phyloP scores from a whole-genome alignment of 2,888 invertebrate species.

The Serripes groenlandicus region DNA sequence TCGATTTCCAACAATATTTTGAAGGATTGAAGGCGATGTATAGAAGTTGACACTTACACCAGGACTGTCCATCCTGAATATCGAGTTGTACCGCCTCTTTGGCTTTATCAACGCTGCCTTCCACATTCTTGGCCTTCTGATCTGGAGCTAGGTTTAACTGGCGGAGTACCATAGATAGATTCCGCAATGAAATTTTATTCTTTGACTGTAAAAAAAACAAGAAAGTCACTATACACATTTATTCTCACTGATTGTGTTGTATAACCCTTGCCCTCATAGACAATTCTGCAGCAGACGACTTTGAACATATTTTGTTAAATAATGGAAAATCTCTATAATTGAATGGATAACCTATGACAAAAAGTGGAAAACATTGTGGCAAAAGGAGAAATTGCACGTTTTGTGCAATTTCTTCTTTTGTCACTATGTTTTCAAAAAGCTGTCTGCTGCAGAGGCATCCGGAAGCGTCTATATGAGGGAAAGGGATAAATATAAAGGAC shows the following conservation, averaged over 20 bases:
- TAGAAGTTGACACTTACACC: slow-evolving; percentile 90
- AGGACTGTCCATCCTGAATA: slow-evolving; percentile 92
- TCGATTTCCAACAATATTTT: no score
- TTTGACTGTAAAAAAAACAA: slow-evolving; percentile 88
- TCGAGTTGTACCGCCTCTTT: slow-evolving; percentile 94
- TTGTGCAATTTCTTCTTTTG: no score
- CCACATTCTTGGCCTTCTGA: slow-evolving; percentile 88
- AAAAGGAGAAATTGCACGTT: slow-evolving; percentile 2
- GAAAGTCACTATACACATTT: neutral
- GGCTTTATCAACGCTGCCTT: slow-evolving; percentile 92
- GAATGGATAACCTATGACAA: no score
- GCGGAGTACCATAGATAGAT: slow-evolving; percentile 93
- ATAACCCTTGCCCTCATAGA: neutral
- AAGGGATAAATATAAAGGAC: no score
- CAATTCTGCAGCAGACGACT: neutral
- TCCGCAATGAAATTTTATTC: slow-evolving; percentile 92
- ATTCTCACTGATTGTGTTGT: neutral
- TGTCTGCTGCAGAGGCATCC: no score
- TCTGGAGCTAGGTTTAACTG: slow-evolving; percentile 88
- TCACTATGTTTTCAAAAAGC: no score
- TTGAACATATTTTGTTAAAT: no score
- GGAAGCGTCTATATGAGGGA: no score
- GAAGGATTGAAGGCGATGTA: no score
- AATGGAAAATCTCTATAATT: no score
- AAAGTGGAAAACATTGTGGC: neutral